These are phyloP conservation scores for Ashinkailepas kermadecensis DNA, from an alignment of 2,888 invertebrate species.

Conservation along the genomic window DNA sequence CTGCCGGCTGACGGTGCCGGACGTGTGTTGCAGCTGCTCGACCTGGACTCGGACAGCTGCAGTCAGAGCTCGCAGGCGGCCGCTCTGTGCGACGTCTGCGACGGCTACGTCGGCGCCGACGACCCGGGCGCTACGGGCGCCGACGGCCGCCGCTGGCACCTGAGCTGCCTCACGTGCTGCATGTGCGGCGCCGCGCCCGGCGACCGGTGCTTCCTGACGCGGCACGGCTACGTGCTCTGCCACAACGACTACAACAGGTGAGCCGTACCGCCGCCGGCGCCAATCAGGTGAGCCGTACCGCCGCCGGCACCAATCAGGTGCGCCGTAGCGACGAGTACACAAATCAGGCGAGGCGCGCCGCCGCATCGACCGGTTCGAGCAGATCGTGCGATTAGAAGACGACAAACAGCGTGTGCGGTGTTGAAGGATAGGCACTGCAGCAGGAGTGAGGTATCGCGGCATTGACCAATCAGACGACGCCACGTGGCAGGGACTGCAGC, in stretches of 20 bases:
- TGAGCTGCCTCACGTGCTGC: not conserved
- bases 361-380: too few relatives aligned
- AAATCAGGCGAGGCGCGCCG: too few relatives aligned
- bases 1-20: too few relatives aligned
- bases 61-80: not conserved
- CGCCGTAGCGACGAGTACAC: too few relatives aligned
- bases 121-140: not conserved
- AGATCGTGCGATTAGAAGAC: too few relatives aligned
- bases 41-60: constrained; percentile 19
- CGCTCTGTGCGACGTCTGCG: constrained; percentile 11
- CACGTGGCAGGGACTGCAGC: too few relatives aligned
- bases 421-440: too few relatives aligned
- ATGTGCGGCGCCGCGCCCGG: constrained; percentile 7
- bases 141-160: constrained; percentile 3
- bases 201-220: not conserved
- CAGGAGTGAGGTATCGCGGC: too few relatives aligned
- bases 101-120: not conserved
- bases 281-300: too few relatives aligned
- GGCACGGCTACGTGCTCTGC: constrained; percentile 5
- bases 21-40: not conserved
- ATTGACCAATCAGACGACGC: too few relatives aligned
- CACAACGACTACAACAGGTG: constrained; percentile 18
- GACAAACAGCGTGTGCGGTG: too few relatives aligned
- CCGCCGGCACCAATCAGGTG: too few relatives aligned
- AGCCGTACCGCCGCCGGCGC: not conserved